Conservation (phyloP, 2,797 vertebrate species). For the Spinus pinus region DNA sequence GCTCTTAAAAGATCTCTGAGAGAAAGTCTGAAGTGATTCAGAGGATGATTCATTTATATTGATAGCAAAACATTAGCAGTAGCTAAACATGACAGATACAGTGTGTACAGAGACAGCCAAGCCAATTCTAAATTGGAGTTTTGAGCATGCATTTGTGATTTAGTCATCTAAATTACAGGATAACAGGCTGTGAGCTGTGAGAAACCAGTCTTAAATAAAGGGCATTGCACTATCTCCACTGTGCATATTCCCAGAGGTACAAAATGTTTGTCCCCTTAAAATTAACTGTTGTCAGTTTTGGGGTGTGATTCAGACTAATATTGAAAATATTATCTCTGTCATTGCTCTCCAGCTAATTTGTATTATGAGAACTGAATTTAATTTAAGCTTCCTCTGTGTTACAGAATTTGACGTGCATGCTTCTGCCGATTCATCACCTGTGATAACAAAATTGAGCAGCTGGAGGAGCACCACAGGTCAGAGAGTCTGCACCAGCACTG, state of each 20-base stretch:
- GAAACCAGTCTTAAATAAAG: background rate
- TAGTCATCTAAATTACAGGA: conserved; percentile 32
- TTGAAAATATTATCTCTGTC: background rate
- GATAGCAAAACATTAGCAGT: conserved; percentile 48
- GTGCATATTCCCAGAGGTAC: background rate
- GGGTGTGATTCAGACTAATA: background rate
- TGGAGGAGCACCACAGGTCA: background rate
- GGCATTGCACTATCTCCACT: background rate
- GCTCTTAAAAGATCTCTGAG: conserved; percentile 22
- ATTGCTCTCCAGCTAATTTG: background rate
- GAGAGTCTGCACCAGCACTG: background rate
- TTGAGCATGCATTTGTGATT: conserved; percentile 4
- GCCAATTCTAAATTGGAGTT: conserved; percentile 15
- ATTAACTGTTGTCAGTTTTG: background rate
- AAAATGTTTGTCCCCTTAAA: background rate
- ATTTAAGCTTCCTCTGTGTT: background rate
- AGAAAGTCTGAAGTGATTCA: conserved; percentile 60
- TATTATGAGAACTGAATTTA: background rate
- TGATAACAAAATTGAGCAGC: background rate
- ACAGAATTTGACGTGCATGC: background rate
- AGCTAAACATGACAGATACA: conserved; percentile 46
- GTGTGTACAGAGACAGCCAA: background rate
- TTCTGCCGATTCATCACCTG: conserved; percentile 1
- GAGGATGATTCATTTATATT: conserved; percentile 55
- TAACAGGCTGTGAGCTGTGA: background rate